These are phyloP conservation scores for Rattus rattus DNA, from an alignment of 2,113 vertebrate genomes.

Conservation along the genomic window DNA sequence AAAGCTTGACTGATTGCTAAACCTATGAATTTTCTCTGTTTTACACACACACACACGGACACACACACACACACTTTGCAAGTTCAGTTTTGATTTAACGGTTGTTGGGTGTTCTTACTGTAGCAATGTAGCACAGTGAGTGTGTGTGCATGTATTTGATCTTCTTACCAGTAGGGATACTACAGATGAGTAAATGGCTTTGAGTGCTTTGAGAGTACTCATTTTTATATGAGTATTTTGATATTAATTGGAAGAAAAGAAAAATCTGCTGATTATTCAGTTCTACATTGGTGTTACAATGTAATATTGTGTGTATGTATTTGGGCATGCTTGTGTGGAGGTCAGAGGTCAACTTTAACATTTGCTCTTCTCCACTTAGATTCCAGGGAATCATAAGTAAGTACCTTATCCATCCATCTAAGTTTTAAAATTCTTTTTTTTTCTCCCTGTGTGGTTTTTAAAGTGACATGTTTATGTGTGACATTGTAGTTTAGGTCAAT, in stretches of 20 bases:
- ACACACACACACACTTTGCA: not conserved
- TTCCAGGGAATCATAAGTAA: not conserved
- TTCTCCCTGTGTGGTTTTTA: not conserved
- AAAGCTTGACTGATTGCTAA: not conserved
- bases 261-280: not conserved
- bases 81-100: constrained; percentile 18
- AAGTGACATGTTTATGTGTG: constrained; percentile 10
- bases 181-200: constrained; percentile 20
- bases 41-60: not conserved
- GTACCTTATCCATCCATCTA: not conserved
- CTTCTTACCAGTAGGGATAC: not conserved
- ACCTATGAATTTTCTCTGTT: not conserved
- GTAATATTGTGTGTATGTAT: not conserved
- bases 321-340: not conserved
- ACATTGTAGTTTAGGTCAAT: not conserved
- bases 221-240: not conserved
- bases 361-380: not conserved
- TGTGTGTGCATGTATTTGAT: not conserved
- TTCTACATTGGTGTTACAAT: not conserved
- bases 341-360: not conserved
- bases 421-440: constrained; percentile 29
- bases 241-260: not conserved
- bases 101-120: not conserved
- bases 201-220: not conserved
- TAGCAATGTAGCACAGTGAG: not conserved